Evolutionary conservation across 92 coral and sea anemone genomes (phyloP).

Genomic region (Epizoanthus illoricatus): DNA sequence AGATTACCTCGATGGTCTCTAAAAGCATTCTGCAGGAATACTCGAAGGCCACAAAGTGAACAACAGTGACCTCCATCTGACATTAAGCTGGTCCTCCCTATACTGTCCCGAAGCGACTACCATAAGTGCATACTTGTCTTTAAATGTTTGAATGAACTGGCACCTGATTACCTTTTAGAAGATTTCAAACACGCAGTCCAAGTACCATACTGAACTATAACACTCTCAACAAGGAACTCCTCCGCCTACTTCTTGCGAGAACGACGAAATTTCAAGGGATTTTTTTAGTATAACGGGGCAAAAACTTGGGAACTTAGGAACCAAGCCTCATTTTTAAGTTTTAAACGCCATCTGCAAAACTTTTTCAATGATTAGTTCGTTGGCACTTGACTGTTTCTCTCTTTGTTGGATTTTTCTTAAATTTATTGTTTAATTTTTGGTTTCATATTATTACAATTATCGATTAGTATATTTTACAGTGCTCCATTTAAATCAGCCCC

Average conservation of each 20-base stretch:
- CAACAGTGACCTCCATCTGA: not conserved
- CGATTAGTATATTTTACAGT: too few species aligned
- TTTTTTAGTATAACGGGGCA: not conserved
- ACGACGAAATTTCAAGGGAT: too few species aligned
- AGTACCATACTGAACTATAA: conserved; percentile 31
- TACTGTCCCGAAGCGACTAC: not conserved
- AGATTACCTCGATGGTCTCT: conserved; percentile 39
- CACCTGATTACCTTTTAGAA: conserved; percentile 34
- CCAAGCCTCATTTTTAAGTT: too few species aligned
- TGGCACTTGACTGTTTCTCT: too few species aligned
- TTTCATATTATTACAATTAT: too few species aligned
- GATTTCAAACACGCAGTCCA: conserved; percentile 17
- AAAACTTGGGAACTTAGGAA: not conserved
- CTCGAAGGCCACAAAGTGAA: conserved; percentile 29
- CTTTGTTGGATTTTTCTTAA: too few species aligned
- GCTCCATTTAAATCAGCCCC: too few species aligned
- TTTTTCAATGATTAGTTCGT: too few species aligned
- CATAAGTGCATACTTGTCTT: conserved; percentile 9
- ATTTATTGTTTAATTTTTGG: too few species aligned
- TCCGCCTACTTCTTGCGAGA: conserved; percentile 29
- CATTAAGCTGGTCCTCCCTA: not conserved
- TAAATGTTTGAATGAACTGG: conserved; percentile 38
- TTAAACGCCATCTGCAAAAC: too few species aligned
- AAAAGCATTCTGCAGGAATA: conserved; percentile 27
- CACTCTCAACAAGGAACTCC: conserved; percentile 37